Evolutionary conservation across 1,140 invertebrate genomes (phyloP).

Genomic region (Neodiprion fabricii): DNA sequence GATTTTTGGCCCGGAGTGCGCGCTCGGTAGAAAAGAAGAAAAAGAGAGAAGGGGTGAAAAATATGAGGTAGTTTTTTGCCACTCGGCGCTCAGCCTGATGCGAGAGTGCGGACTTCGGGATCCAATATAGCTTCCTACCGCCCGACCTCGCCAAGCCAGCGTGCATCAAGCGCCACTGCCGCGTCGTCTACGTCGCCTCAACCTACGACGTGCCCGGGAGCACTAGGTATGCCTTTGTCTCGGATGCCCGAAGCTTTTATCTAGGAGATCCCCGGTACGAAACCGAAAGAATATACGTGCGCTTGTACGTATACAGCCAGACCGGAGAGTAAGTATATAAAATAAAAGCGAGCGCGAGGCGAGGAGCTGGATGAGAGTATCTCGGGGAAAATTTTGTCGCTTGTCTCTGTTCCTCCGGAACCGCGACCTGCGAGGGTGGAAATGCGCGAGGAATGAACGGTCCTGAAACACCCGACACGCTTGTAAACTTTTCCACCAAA

Average conservation of each 20-base stretch:
- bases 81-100: slow-evolving; percentile 15
- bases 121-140: slow-evolving; percentile 26
- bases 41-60: neutral
- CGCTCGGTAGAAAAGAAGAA: neutral
- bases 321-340: neutral
- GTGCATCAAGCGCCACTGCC: neutral
- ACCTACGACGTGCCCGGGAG: neutral
- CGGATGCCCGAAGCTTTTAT: slow-evolving; percentile 26
- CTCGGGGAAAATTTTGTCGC: slow-evolving; percentile 29
- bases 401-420: neutral
- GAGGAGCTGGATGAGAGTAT: slow-evolving; percentile 10
- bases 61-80: slow-evolving; percentile 9
- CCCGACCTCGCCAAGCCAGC: neutral
- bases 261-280: slow-evolving; percentile 24
- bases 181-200: neutral
- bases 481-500: no score
- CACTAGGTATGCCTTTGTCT: slow-evolving; percentile 20
- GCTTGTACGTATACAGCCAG: no score
- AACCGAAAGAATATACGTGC: neutral
- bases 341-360: slow-evolving; percentile 14
- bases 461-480: no score
- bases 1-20: no score
- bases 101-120: slow-evolving; percentile 23
- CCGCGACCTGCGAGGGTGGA: no score
- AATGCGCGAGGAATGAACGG: no score